These are phyloP conservation scores for Yponomeuta cagnagella DNA, from an alignment of 2,888 invertebrate species.

Conservation along the genomic window DNA sequence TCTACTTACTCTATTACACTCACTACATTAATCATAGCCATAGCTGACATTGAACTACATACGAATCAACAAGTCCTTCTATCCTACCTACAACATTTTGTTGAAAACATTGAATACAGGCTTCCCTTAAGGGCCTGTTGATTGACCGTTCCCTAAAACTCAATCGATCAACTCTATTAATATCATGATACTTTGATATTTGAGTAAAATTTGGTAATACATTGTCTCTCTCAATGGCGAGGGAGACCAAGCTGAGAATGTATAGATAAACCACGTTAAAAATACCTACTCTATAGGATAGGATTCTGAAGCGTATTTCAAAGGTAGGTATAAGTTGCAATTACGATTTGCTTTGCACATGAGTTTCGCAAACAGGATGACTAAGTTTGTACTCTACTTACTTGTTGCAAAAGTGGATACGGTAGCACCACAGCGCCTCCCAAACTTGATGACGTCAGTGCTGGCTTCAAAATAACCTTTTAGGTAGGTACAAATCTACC, in stretches of 20 bases:
- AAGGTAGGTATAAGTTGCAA: background rate
- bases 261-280: no score
- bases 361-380: background rate
- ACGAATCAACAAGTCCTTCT: background rate
- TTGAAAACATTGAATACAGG: background rate
- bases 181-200: background rate
- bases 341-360: background rate
- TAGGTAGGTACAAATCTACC: no score
- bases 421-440: no score
- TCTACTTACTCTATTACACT: background rate
- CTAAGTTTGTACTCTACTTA: background rate
- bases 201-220: background rate
- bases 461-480: no score
- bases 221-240: background rate
- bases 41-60: background rate
- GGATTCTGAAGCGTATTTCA: background rate
- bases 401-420: no score
- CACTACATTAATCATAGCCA: background rate
- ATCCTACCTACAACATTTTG: background rate
- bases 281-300: no score
- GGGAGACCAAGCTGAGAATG: background rate
- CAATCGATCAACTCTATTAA: background rate
- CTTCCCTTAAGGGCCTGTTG: background rate
- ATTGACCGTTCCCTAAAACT: background rate
- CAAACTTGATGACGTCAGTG: no score